Conservation (phyloP, 2,888 invertebrate genomes). For the Eueremaeus valkanovi region DNA sequence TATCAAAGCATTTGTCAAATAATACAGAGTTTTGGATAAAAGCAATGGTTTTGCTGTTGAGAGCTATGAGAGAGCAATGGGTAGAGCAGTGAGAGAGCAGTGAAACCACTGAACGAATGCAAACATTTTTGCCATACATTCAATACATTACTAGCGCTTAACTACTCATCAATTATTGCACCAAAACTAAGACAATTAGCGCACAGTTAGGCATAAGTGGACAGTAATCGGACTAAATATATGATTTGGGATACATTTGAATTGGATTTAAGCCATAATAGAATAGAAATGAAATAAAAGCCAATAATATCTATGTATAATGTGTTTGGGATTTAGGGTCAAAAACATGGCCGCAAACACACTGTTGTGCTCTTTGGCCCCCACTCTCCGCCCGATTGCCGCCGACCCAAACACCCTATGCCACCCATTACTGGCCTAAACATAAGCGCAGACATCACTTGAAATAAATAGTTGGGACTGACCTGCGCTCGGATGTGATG, state of each 20-base stretch:
- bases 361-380: constrained; percentile 5
- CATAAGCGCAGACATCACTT: constrained; percentile 3
- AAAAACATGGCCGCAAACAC: constrained; percentile 29
- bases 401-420: neutral
- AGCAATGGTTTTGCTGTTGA: neutral
- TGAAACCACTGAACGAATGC: neutral
- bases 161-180: constrained; percentile 14
- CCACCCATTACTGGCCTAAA: neutral
- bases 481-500: neutral
- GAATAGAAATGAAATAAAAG: neutral
- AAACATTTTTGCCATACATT: neutral
- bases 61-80: neutral
- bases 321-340: constrained; percentile 19
- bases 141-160: neutral
- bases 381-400: neutral
- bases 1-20: neutral
- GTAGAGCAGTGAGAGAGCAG: neutral
- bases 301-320: constrained; percentile 10
- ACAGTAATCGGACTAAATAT: neutral
- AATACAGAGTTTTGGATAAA: neutral
- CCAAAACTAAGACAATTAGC: neutral
- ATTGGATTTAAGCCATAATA: neutral
- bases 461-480: neutral
- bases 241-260: neutral
- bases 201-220: neutral